Percentiles rank a stretch among this genome's conserved stretches.
Conservation (phyloP, 2,113 vertebrate genomes). For the Zootoca vivipara region DNA sequence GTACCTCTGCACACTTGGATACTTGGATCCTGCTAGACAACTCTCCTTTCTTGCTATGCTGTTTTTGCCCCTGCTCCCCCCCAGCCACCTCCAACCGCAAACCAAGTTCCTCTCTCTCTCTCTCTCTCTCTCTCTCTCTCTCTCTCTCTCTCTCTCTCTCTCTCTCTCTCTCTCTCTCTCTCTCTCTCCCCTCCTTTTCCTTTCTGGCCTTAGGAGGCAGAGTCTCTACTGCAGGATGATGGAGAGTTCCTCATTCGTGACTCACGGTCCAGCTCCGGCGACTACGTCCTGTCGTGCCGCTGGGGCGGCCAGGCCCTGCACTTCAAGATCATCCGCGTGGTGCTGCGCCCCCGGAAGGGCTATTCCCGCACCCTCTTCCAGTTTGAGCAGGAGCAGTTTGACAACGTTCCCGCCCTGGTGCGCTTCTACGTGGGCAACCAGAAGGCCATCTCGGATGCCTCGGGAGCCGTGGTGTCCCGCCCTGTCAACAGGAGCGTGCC, state of each 20-base stretch:
- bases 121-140: background rate
- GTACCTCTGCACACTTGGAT: too few relatives aligned
- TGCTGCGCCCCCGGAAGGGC: slow-evolving; percentile 84
- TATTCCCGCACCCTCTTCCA: slow-evolving; percentile 84
- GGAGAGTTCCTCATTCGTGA: slow-evolving; percentile 89
- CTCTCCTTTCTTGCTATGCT: background rate
- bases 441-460: slow-evolving; percentile 78
- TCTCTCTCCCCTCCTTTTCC: background rate
- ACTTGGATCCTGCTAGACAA: background rate
- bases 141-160: background rate
- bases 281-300: slow-evolving; percentile 84
- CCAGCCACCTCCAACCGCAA: background rate
- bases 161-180: background rate
- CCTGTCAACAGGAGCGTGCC: slow-evolving; percentile 79
- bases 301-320: slow-evolving; percentile 81
- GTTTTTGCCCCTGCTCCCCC: background rate
- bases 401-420: slow-evolving; percentile 83
- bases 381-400: slow-evolving; percentile 88
- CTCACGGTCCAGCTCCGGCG: slow-evolving; percentile 70
- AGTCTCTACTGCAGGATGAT: slow-evolving; percentile 78
- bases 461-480: slow-evolving; percentile 81
- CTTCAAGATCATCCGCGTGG: slow-evolving; percentile 86
- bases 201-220: slow-evolving; percentile 74
- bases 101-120: background rate
- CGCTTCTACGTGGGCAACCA: slow-evolving; percentile 79